phyloP scores from a whole-genome alignment of 2,888 invertebrate genomes.

The Ophioninae sp. region DNA sequence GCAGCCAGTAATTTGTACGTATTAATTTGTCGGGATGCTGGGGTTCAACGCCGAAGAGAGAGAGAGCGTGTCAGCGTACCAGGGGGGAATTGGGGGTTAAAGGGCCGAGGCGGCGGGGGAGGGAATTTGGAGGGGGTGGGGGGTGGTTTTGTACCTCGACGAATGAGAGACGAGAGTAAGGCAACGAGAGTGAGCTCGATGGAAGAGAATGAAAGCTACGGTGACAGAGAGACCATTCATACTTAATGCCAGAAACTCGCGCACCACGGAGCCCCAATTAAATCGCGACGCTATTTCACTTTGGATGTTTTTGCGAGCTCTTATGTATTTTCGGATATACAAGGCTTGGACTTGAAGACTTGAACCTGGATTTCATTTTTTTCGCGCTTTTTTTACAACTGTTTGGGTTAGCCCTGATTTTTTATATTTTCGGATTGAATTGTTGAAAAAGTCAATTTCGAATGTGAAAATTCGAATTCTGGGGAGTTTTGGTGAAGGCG shows the following conservation, averaged over 20 bases:
- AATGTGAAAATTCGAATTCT: no score
- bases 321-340: conserved; percentile 16
- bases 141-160: conserved; percentile 30
- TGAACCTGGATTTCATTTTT: no score
- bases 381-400: no score
- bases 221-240: conserved; percentile 70
- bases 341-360: no score
- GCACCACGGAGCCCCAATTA: conserved; percentile 76
- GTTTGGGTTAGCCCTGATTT: no score
- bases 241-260: conserved; percentile 79
- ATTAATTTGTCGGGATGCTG: conserved; percentile 59
- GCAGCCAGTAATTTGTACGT: conserved; percentile 62
- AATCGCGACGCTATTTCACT: conserved; percentile 76
- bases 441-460: no score
- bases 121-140: conserved; percentile 45
- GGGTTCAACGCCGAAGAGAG: conserved; percentile 51
- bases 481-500: no score
- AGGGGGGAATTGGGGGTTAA: conserved; percentile 48
- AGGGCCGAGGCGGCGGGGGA: conserved; percentile 38
- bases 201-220: conserved; percentile 49
- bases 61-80: conserved; percentile 36
- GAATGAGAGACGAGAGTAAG: conserved; percentile 30
- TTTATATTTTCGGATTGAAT: no score
- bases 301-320: conserved; percentile 59
- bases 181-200: conserved; percentile 26